These are phyloP conservation scores for Probosciger aterrimus DNA, from an alignment of 2,113 vertebrate genomes.

Conservation along the genomic window DNA sequence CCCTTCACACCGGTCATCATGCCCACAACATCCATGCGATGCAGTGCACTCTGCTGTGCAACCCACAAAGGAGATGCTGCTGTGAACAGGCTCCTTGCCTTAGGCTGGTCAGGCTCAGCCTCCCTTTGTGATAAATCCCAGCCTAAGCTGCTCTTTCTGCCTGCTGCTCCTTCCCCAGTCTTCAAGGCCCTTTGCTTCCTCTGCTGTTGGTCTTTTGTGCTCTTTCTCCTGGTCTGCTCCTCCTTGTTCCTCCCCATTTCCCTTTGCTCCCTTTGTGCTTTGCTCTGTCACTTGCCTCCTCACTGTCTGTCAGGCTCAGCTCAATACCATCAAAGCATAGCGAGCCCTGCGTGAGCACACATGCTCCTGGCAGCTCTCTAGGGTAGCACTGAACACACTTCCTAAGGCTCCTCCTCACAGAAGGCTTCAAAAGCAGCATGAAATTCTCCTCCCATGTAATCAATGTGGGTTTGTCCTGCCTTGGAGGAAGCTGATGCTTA, in stretches of 20 bases:
- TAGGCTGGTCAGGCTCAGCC: background rate
- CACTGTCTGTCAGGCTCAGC: background rate
- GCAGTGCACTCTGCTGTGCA: background rate
- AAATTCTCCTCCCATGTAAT: background rate
- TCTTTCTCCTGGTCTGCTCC: background rate
- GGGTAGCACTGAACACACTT: background rate
- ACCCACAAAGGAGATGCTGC: background rate
- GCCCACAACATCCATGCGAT: background rate
- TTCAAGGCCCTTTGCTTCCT: background rate
- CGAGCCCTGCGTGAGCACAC: background rate
- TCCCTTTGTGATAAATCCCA: background rate
- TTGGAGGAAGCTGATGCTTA: background rate
- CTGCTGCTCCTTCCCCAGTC: background rate
- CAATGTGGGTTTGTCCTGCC: background rate
- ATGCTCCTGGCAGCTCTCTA: background rate
- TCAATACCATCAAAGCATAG: background rate
- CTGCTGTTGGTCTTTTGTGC: background rate
- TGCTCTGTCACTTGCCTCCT: background rate
- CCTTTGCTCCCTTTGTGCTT: background rate
- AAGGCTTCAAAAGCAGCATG: background rate
- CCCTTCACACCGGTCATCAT: fast-evolving
- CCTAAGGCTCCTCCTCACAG: background rate
- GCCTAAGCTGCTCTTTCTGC: background rate
- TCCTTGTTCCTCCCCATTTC: background rate
- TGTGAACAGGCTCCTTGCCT: background rate